Conservation (phyloP, 2,888 invertebrate species). For the Fabriciana adippe region DNA sequence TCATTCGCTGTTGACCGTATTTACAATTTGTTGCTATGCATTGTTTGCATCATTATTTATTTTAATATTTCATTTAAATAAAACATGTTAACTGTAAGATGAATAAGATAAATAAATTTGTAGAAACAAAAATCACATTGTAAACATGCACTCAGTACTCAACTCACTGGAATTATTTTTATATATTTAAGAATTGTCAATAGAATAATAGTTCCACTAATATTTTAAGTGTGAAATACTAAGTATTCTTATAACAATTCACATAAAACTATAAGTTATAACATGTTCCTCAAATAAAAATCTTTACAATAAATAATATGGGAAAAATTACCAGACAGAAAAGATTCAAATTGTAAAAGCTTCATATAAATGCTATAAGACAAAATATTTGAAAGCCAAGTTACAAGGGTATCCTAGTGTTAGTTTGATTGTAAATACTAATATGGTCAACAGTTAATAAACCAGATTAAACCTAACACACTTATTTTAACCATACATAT, state of each 20-base stretch:
- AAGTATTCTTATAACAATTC: slow-evolving; percentile 22
- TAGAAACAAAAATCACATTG: slow-evolving; percentile 2
- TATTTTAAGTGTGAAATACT: slow-evolving; percentile 5
- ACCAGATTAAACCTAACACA: slow-evolving; percentile 59
- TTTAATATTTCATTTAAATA: neutral
- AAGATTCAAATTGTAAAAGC: slow-evolving; percentile 30
- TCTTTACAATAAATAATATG: slow-evolving; percentile 11
- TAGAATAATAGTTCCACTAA: slow-evolving; percentile 7
- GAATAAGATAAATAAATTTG: neutral
- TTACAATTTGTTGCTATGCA: slow-evolving; percentile 27
- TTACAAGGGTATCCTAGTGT: neutral
- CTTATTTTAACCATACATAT: slow-evolving; percentile 55
- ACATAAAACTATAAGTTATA: slow-evolving; percentile 17
- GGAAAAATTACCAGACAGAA: slow-evolving; percentile 18
- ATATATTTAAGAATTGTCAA: neutral
- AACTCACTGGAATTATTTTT: neutral
- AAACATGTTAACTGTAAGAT: neutral
- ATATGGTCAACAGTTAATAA: slow-evolving; percentile 61
- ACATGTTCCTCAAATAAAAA: slow-evolving; percentile 12
- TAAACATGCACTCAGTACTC: slow-evolving; percentile 2
- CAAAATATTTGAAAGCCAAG: slow-evolving; percentile 1
- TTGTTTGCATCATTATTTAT: neutral
- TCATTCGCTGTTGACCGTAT: slow-evolving; percentile 60
- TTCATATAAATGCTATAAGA: slow-evolving; percentile 31
- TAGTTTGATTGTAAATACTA: slow-evolving; percentile 31